These are phyloP conservation scores for Crenichthys baileyi DNA, from an alignment of 2,797 vertebrate genomes.

Conservation along the genomic window DNA sequence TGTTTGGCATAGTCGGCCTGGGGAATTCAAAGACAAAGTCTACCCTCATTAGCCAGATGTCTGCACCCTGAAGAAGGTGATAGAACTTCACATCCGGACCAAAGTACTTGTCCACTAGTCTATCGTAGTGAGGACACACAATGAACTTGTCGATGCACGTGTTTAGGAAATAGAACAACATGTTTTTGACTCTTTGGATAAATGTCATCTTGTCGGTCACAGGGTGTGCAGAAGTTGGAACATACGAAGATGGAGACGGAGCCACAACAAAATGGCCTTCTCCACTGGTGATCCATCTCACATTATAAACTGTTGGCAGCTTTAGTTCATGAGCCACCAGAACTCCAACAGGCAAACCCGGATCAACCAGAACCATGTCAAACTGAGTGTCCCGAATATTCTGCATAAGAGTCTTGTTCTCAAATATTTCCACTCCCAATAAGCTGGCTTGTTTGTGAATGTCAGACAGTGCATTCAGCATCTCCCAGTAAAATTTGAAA, in stretches of 20 bases:
- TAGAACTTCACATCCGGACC: constrained; percentile 73
- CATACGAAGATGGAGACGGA: constrained; percentile 77
- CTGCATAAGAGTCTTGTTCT: constrained; percentile 73
- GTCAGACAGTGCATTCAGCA: constrained; percentile 44
- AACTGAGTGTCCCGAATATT: constrained; percentile 60
- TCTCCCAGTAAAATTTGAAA: constrained; percentile 64
- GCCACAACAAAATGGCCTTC: constrained; percentile 75
- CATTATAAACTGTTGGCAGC: constrained; percentile 75
- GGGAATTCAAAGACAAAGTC: constrained; percentile 85
- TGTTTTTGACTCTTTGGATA: constrained; percentile 65
- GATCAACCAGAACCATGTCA: constrained; percentile 76
- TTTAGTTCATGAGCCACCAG: constrained; percentile 76
- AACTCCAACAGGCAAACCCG: constrained; percentile 71
- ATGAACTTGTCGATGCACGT: constrained; percentile 55
- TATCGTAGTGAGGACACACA: constrained; percentile 64
- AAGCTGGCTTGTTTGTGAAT: constrained; percentile 68
- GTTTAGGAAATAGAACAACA: constrained; percentile 58
- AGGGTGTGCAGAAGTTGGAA: constrained; percentile 57
- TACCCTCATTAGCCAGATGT: constrained; percentile 82
- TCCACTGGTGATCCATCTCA: constrained; percentile 75
- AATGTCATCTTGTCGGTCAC: constrained; percentile 72
- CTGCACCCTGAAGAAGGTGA: constrained; percentile 72
- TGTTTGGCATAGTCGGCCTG: constrained; percentile 82
- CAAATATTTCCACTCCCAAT: constrained; percentile 72
- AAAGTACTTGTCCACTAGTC: constrained; percentile 68